phyloP scores from a whole-genome alignment of 2,888 invertebrate genomes.

The Eurytoma adleriae region DNA sequence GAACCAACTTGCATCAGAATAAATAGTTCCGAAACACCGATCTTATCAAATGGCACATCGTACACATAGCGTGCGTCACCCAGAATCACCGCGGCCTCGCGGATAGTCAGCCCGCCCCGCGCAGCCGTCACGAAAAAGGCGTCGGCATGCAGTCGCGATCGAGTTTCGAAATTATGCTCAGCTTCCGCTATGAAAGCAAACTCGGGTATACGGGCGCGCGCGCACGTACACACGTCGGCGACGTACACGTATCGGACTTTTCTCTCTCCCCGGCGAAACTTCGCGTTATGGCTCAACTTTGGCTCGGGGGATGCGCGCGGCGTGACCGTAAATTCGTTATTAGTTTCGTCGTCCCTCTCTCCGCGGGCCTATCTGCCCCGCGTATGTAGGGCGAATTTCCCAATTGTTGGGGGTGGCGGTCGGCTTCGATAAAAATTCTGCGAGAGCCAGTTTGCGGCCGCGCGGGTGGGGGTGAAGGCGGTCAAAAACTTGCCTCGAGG shows the following conservation, averaged over 20 bases:
- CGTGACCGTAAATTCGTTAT: slow-evolving; percentile 54
- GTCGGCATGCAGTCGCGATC: slow-evolving; percentile 14
- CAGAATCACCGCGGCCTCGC: neutral
- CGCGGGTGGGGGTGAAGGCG: too few relatives aligned
- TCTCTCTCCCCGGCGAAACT: slow-evolving; percentile 31
- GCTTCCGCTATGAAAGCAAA: slow-evolving; percentile 36
- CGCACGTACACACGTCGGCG: neutral
- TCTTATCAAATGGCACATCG: neutral
- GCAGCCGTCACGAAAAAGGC: slow-evolving; percentile 18
- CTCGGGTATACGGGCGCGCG: slow-evolving; percentile 3
- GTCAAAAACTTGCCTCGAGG: too few relatives aligned
- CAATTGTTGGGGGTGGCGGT: slow-evolving; percentile 19
- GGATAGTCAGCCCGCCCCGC: neutral
- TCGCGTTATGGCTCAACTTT: slow-evolving; percentile 53
- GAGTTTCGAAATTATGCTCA: slow-evolving; percentile 50
- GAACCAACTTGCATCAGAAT: too few relatives aligned
- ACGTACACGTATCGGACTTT: slow-evolving; percentile 43
- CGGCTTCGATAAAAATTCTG: neutral
- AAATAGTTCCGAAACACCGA: too few relatives aligned
- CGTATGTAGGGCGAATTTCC: slow-evolving; percentile 44
- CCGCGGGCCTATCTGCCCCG: neutral
- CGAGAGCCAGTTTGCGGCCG: too few relatives aligned
- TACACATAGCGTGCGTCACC: neutral
- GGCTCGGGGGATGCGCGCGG: slow-evolving; percentile 35
- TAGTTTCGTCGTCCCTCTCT: slow-evolving; percentile 33